phyloP scores from a whole-genome alignment of 2,113 vertebrate species.

The Tringa solitaria region DNA sequence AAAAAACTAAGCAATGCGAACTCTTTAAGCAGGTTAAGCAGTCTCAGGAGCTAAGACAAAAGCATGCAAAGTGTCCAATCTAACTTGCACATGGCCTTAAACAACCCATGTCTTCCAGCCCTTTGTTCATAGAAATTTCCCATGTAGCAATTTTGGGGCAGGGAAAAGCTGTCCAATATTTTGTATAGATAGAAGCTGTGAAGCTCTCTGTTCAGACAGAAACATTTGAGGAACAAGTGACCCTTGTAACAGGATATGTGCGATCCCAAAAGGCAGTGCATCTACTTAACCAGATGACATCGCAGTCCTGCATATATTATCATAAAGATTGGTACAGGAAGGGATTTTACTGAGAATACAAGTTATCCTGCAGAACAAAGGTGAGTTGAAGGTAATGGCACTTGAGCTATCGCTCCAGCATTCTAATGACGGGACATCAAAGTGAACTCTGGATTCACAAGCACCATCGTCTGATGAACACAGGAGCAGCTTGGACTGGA shows the following conservation, averaged over 20 bases:
- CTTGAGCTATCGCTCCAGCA: constrained; percentile 13
- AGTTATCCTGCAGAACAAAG: constrained; percentile 61
- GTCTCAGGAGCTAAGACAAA: constrained; percentile 62
- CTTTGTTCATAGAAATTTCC: constrained; percentile 71
- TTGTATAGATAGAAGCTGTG: constrained; percentile 63
- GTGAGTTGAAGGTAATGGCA: constrained; percentile 58
- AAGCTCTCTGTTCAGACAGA: constrained; percentile 64
- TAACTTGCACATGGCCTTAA: constrained; percentile 63
- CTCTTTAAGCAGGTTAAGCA: constrained; percentile 69
- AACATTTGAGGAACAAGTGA: constrained; percentile 69
- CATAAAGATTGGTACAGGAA: constrained; percentile 60
- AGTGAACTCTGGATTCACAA: not conserved
- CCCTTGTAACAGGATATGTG: constrained; percentile 73
- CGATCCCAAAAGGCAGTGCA: constrained; percentile 59
- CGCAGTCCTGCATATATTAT: constrained; percentile 56
- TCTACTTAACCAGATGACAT: constrained; percentile 66
- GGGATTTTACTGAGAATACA: constrained; percentile 50
- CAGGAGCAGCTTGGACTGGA: not conserved
- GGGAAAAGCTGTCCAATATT: constrained; percentile 62
- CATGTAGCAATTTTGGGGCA: constrained; percentile 66
- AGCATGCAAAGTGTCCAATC: constrained; percentile 62
- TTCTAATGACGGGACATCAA: constrained; percentile 58
- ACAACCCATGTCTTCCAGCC: constrained; percentile 48
- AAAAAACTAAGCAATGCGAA: constrained; percentile 62
- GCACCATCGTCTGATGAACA: not conserved